Percentiles rank a stretch among this genome's conserved stretches.
These are phyloP conservation scores for Hapalemur alaotrensis DNA, from an alignment of 2,797 vertebrate genomes.

Conservation along the genomic window DNA sequence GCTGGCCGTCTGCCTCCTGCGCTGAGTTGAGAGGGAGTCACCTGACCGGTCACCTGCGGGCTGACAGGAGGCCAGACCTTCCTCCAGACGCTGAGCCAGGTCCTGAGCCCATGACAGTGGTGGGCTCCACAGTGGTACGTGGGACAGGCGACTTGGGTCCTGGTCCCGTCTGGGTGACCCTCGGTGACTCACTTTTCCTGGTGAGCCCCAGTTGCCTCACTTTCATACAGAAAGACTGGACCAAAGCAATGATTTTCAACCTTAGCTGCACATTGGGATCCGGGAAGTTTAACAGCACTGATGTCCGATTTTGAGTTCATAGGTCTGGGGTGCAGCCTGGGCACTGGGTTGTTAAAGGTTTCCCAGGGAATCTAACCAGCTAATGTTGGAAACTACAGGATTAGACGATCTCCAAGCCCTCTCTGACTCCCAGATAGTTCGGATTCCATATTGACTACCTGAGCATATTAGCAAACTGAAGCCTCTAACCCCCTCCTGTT, in stretches of 20 bases:
- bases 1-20: neutral
- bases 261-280: neutral
- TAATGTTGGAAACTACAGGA: neutral
- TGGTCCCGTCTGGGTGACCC: neutral
- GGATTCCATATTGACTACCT: neutral
- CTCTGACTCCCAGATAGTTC: neutral
- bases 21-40: neutral
- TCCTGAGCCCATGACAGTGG: neutral
- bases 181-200: neutral
- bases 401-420: neutral
- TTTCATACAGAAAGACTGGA: neutral
- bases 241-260: neutral
- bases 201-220: neutral
- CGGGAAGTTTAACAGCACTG: neutral
- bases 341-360: neutral
- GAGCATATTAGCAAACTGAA: neutral
- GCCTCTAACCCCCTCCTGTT: neutral
- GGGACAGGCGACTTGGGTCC: neutral
- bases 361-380: neutral
- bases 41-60: neutral
- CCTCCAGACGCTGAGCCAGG: neutral
- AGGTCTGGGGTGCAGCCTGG: neutral
- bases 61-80: neutral
- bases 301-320: neutral
- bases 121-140: neutral